Percentiles rank a stretch among this genome's conserved stretches.
These are phyloP conservation scores for Podabrus alpinus DNA, from an alignment of 2,888 invertebrate genomes.

Conservation along the genomic window DNA sequence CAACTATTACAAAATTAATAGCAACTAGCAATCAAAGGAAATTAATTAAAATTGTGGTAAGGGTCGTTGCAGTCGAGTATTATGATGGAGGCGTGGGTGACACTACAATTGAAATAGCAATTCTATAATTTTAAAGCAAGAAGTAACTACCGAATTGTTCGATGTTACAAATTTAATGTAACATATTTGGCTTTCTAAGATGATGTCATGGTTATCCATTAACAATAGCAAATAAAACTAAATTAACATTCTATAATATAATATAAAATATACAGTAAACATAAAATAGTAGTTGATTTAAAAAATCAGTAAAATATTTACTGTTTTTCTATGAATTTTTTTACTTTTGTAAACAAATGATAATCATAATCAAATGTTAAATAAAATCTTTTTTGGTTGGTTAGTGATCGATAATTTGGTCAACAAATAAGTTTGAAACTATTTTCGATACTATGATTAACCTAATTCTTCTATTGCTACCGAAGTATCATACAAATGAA, in stretches of 20 bases:
- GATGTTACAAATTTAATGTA: background rate
- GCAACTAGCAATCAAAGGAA: background rate
- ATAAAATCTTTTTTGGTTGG: background rate
- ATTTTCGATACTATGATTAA: background rate
- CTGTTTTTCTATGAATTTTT: background rate
- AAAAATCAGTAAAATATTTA: background rate
- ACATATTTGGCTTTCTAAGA: slow-evolving; percentile 19
- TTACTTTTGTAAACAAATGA: background rate
- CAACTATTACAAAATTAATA: slow-evolving; percentile 7
- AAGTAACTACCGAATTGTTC: background rate
- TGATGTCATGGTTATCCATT: slow-evolving; percentile 23
- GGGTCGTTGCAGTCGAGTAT: background rate
- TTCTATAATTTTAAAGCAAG: background rate
- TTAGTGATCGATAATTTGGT: background rate
- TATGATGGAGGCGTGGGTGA: background rate
- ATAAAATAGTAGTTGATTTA: background rate
- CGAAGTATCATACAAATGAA: background rate
- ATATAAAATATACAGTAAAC: background rate
- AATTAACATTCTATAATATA: slow-evolving; percentile 8
- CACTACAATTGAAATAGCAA: background rate
- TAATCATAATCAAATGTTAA: background rate
- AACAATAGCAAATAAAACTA: slow-evolving; percentile 20
- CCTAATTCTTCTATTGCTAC: background rate
- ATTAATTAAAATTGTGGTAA: background rate
- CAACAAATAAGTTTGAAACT: background rate